These are phyloP conservation scores for Platycheirus albimanus DNA, from an alignment of 2,888 invertebrate species.

Conservation along the genomic window DNA sequence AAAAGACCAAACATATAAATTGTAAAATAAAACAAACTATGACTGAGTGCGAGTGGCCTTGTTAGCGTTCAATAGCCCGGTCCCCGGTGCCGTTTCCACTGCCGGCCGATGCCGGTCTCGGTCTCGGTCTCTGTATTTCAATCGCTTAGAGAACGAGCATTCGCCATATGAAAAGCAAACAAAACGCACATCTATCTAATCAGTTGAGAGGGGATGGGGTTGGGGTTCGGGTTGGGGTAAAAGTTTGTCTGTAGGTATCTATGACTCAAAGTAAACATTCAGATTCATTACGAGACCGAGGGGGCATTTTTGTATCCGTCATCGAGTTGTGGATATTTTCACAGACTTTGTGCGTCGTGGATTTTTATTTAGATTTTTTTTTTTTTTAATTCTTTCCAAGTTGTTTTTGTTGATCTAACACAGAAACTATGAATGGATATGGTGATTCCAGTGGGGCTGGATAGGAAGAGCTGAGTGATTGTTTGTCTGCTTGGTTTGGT, in stretches of 20 bases:
- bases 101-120: constrained; percentile 27
- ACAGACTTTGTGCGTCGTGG: constrained; percentile 9
- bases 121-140: constrained; percentile 41
- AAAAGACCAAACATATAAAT: neutral
- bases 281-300: neutral
- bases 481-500: neutral
- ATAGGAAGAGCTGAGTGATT: neutral
- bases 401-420: constrained; percentile 52
- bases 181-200: constrained; percentile 65
- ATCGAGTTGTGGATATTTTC: constrained; percentile 48
- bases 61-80: constrained; percentile 65
- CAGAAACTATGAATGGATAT: constrained; percentile 58
- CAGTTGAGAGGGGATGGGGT: constrained; percentile 7
- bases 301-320: constrained; percentile 14
- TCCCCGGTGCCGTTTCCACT: constrained; percentile 21
- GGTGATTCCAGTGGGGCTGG: constrained; percentile 14
- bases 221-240: neutral
- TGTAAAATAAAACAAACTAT: constrained; percentile 58
- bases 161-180: constrained; percentile 25
- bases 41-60: constrained; percentile 56
- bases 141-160: constrained; percentile 28
- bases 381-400: neutral
- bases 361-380: constrained; percentile 11
- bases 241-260: constrained; percentile 46
- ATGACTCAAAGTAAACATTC: constrained; percentile 53